A percentile compares a stretch with the other conserved stretches of the same genome.
These are phyloP conservation scores for Marmota flaviventris DNA, from an alignment of 2,113 vertebrate species.

Conservation along the genomic window DNA sequence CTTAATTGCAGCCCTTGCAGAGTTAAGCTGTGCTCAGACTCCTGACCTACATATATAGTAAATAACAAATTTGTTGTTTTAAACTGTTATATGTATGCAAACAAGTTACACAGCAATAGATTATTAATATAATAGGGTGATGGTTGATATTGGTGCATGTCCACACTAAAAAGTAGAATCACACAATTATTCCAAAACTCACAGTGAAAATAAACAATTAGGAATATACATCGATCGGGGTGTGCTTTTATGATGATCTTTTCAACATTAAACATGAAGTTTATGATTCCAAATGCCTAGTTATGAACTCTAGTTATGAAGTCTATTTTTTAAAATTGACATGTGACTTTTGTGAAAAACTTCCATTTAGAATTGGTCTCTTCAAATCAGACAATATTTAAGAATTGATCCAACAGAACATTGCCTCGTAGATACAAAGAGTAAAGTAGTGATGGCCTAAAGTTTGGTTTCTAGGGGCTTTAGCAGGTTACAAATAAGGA, in stretches of 20 bases:
- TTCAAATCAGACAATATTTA: neutral
- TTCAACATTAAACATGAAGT: conserved; percentile 14
- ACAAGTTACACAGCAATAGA: neutral
- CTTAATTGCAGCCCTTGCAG: neutral
- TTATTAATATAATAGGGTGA: neutral
- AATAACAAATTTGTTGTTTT: neutral
- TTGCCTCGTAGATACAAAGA: too few relatives aligned
- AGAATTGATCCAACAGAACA: too few relatives aligned
- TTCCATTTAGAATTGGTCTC: conserved; percentile 14
- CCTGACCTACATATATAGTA: neutral
- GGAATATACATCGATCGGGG: neutral
- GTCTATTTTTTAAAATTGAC: neutral
- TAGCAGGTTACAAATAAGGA: too few relatives aligned
- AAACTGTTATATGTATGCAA: neutral
- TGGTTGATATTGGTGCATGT: neutral
- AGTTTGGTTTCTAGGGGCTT: too few relatives aligned
- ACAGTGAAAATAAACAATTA: neutral
- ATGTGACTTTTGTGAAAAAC: conserved; percentile 23
- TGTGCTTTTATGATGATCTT: neutral
- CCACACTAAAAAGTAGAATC: neutral
- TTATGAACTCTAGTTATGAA: neutral
- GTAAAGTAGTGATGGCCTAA: too few relatives aligned
- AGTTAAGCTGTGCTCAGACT: neutral
- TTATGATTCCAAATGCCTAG: neutral
- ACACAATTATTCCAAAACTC: neutral